Percentiles rank a stretch among this genome's conserved stretches.
Conservation (phyloP, 2,113 vertebrate genomes). For the Crypturellus undulatus region DNA sequence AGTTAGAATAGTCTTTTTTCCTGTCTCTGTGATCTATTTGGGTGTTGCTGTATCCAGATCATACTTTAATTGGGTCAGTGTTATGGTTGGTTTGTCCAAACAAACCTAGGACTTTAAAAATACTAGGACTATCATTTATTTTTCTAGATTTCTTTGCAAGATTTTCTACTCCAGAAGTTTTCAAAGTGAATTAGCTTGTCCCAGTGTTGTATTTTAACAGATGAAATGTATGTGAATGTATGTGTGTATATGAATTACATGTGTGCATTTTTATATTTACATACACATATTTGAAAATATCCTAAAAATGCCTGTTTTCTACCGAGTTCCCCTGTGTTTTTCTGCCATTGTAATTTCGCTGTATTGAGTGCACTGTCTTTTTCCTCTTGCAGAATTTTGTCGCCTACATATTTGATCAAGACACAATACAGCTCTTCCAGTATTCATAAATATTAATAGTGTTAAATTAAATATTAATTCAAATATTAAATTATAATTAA, state of each 20-base stretch:
- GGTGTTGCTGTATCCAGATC: neutral
- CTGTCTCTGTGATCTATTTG: neutral
- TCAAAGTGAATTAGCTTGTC: neutral
- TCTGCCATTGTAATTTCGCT: neutral
- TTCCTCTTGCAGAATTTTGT: neutral
- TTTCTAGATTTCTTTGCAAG: neutral
- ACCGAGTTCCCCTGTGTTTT: neutral
- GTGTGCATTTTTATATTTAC: neutral
- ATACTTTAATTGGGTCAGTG: neutral
- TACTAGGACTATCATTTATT: neutral
- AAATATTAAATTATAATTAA: conserved; percentile 30
- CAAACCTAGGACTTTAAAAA: too few species aligned
- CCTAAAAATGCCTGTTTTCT: neutral
- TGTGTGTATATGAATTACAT: too few species aligned
- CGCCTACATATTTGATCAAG: conserved; percentile 20
- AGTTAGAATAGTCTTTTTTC: neutral
- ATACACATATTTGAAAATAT: neutral
- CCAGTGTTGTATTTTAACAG: neutral
- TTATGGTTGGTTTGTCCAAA: neutral
- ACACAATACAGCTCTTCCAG: neutral
- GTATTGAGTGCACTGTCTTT: neutral
- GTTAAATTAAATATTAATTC: conserved; percentile 52
- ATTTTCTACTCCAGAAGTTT: neutral
- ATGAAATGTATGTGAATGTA: neutral
- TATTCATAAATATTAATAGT: conserved; percentile 42